phyloP scores from a whole-genome alignment of 2,113 vertebrate genomes.

The Zosterops pallidus region DNA sequence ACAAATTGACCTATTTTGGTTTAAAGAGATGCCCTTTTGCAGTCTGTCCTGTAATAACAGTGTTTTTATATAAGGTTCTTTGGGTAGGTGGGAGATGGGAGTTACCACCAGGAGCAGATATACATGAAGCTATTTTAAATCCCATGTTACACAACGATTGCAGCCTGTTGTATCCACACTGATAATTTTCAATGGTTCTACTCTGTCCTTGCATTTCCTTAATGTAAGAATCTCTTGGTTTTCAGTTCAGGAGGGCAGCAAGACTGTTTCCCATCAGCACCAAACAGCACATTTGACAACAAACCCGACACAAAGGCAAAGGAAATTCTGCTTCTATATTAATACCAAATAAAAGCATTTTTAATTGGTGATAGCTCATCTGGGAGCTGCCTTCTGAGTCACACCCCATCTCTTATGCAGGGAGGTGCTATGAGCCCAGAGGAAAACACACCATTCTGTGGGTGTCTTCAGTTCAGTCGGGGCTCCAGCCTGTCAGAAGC shows the following conservation, averaged over 20 bases:
- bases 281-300: not conserved
- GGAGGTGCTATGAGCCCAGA: not conserved
- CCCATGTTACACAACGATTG: fast-evolving
- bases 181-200: not conserved
- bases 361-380: not conserved
- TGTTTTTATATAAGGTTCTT: not conserved
- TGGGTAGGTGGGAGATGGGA: not conserved
- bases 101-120: not conserved
- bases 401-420: not conserved
- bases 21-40: not conserved
- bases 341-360: fast-evolving
- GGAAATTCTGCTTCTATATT: not conserved
- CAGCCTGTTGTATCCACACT: no score
- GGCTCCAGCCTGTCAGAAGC: not conserved
- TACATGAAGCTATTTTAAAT: not conserved
- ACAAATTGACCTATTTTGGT: not conserved
- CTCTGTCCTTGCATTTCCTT: not conserved
- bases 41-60: not conserved
- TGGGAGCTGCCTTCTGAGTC: not conserved
- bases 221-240: fast-evolving
- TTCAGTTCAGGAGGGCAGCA: not conserved
- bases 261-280: not conserved
- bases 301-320: not conserved
- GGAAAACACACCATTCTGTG: not conserved
- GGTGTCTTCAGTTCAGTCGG: not conserved